These are phyloP conservation scores for Caenorhabditis brenneri DNA, from an alignment of 1,140 invertebrate species.

Conservation along the genomic window DNA sequence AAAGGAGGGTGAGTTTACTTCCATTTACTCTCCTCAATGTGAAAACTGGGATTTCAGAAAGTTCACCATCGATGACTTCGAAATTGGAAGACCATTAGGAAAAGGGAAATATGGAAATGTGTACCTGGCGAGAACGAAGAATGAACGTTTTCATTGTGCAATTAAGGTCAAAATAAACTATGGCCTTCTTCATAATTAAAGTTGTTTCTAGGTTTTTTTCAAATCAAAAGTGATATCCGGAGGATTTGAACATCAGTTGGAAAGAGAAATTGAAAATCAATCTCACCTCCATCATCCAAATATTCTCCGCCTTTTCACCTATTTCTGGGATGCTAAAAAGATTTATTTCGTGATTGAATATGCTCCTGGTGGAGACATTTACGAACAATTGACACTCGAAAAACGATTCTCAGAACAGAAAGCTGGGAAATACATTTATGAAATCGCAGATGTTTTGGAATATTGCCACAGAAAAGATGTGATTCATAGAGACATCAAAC, in stretches of 20 bases:
- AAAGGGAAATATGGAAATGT: constrained; percentile 90
- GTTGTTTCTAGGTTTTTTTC: not conserved
- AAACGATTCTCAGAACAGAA: constrained; percentile 74
- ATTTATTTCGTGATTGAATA: constrained; percentile 92
- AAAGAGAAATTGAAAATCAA: constrained; percentile 94
- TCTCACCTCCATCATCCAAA: constrained; percentile 88
- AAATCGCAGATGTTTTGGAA: constrained; percentile 82
- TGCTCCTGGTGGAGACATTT: constrained; percentile 87
- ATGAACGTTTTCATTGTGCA: constrained; percentile 82
- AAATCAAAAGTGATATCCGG: constrained; percentile 82
- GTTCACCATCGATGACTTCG: constrained; percentile 78
- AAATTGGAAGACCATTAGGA: constrained; percentile 82
- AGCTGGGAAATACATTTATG: constrained; percentile 71
- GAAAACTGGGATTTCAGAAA: not conserved
- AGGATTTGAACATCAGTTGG: constrained; percentile 81
- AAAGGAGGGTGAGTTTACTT: no score
- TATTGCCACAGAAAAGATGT: constrained; percentile 84
- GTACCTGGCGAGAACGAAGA: constrained; percentile 85
- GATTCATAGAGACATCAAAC: constrained; percentile 58
- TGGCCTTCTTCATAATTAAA: no score
- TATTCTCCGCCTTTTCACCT: constrained; percentile 85
- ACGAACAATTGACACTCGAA: constrained; percentile 73
- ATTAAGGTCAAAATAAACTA: constrained; percentile 78
- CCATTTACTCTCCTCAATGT: no score
- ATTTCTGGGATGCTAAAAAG: constrained; percentile 86